Evolutionary conservation across 2,888 invertebrate genomes (phyloP).

Genomic region (Megamerina dolium): DNA sequence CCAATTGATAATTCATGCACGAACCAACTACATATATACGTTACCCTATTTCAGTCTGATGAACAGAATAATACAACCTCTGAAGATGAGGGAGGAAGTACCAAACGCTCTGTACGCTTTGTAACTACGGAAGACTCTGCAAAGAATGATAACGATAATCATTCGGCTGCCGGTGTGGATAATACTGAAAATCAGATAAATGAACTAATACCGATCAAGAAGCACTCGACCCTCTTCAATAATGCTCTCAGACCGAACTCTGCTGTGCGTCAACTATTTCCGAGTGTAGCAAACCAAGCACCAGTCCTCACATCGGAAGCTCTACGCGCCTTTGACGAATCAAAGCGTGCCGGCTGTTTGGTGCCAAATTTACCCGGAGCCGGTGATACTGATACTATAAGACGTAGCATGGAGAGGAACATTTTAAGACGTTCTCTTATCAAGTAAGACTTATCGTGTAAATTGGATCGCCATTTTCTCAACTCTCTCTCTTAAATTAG

Average conservation of each 20-base stretch:
- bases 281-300: slow-evolving; percentile 61
- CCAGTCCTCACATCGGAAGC: slow-evolving; percentile 67
- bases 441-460: slow-evolving; percentile 55
- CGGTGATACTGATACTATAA: slow-evolving; percentile 60
- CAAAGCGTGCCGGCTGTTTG: slow-evolving; percentile 53
- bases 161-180: slow-evolving; percentile 30
- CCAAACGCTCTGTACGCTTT: slow-evolving; percentile 62
- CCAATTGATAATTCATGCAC: too few relatives aligned
- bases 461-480: neutral
- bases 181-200: slow-evolving; percentile 46
- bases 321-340: slow-evolving; percentile 63
- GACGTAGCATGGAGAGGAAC: slow-evolving; percentile 76
- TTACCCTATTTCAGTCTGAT: slow-evolving; percentile 34
- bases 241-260: slow-evolving; percentile 60
- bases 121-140: slow-evolving; percentile 54
- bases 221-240: slow-evolving; percentile 48
- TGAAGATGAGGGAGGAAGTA: slow-evolving; percentile 53
- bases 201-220: slow-evolving; percentile 47
- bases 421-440: slow-evolving; percentile 73
- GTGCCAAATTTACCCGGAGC: slow-evolving; percentile 44
- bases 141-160: slow-evolving; percentile 36
- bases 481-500: slow-evolving; percentile 23
- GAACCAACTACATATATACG: neutral
- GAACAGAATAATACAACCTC: slow-evolving; percentile 45
- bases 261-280: slow-evolving; percentile 78